phyloP scores from a whole-genome alignment of 2,113 vertebrate genomes.

The Plecturocebus donacophilus region DNA sequence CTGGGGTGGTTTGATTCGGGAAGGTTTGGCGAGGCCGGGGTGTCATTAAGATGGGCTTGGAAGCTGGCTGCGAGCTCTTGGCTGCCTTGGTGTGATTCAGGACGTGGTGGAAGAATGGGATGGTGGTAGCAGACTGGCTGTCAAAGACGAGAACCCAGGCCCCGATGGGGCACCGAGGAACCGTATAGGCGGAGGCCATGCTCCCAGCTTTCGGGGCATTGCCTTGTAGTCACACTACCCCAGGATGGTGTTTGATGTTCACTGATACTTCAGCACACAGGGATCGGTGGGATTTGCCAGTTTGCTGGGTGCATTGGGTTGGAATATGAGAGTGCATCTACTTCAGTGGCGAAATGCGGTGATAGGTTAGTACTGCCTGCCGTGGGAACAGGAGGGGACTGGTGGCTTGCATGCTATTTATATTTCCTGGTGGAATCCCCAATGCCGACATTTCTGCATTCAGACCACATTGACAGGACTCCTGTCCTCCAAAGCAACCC shows the following conservation, averaged over 20 bases:
- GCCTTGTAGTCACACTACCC: not conserved
- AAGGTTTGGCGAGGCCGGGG: not conserved
- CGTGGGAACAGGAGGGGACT: not conserved
- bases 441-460: not conserved
- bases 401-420: too few species aligned
- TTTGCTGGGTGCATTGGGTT: not conserved
- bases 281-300: not conserved
- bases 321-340: not conserved
- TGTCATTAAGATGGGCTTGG: not conserved
- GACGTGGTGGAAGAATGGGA: not conserved
- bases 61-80: not conserved
- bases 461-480: not conserved
- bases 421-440: not conserved
- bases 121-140: not conserved
- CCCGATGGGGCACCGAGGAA: not conserved
- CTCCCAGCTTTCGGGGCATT: not conserved
- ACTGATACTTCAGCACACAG: fast-evolving
- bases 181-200: not conserved
- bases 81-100: not conserved
- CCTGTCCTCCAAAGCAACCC: not conserved
- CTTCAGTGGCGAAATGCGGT: not conserved
- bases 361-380: not conserved
- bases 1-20: not conserved
- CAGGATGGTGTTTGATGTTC: not conserved
- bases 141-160: too few species aligned